Conservation (phyloP, 2,113 vertebrate genomes). For the Chloropsis cyanopogon region DNA sequence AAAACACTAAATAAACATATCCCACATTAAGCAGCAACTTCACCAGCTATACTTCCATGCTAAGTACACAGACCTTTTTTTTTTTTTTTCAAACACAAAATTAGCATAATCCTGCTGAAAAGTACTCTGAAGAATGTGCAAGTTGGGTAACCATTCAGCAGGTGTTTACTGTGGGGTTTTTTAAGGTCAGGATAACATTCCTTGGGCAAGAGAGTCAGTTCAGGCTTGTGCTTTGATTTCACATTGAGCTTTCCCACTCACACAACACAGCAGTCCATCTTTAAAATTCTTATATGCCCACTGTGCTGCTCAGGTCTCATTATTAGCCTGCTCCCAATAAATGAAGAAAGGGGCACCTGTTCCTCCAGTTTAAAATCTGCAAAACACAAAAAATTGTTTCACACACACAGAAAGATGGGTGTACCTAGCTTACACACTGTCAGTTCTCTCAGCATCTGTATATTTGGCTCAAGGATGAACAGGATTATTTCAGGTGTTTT, state of each 20-base stretch:
- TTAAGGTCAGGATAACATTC: neutral
- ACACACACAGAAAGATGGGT: neutral
- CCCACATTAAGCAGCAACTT: neutral
- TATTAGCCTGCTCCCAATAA: neutral
- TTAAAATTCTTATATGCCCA: neutral
- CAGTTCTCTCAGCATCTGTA: neutral
- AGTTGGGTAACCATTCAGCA: neutral
- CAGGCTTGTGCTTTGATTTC: neutral
- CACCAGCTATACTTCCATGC: neutral
- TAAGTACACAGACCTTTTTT: neutral
- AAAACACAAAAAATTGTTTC: neutral
- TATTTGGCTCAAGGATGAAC: neutral
- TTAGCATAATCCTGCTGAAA: neutral
- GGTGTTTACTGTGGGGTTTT: neutral
- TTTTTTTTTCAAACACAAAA: neutral
- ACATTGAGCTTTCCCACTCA: neutral
- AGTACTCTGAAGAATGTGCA: neutral
- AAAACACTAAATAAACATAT: neutral
- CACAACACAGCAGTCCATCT: neutral
- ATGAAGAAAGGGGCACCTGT: neutral
- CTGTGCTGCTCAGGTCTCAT: neutral
- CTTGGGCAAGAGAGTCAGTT: neutral
- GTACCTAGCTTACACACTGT: neutral
- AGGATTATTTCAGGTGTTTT: neutral
- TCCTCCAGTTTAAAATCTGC: neutral